Evolutionary conservation across 2,113 vertebrate species (phyloP), one percentile per base, ranked within the genome.

Genomic region (Planiliza haematocheilus): DNA sequence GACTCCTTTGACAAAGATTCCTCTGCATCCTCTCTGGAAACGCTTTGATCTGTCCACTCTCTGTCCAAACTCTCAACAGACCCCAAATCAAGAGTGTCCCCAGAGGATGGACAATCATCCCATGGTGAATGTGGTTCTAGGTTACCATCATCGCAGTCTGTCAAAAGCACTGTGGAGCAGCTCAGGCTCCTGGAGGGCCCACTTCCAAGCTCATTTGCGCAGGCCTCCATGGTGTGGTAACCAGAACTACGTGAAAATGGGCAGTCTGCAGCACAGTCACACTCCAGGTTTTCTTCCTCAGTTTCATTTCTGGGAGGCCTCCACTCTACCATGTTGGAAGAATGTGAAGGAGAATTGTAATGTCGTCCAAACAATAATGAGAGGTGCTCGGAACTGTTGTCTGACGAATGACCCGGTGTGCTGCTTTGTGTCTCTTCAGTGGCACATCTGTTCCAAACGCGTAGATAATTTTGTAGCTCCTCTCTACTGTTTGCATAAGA

Each of bases 361-460:
- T 90, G 81, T 1, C 74, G 85, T 76, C 90, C 91, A 71, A 93
- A 95, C 34, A 94, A 81, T 71, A 91, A 62, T 8, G 91, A 93
- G 10, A 94, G 86, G 61, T 93, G 93, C 61, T 95, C 92, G n/a
- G 91, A 94, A 67, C 93, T 94, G 70, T 82, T 88, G 24, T 81
- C 43, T 18, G 91, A 92, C 10, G 93, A 93, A 65, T 86, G 91
- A 2, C 81, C 91, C 0, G 88, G 81, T 21, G 91, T 92, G 64
- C 83, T 91, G 76, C 88, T 88, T 62, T 79, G 85, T 11, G 86
- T 90, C n/a, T 89, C 89, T 14, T 79, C 92, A n/a, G 82, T 86
- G 18, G 79, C 62, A 64, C 72, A 82, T 21, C 77, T 70, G 45
- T 90, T 75, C 89, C 93, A 93, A 21, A 74, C 58, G 38, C 68